These are phyloP conservation scores for Reticulitermes speratus DNA, from an alignment of 1,140 invertebrate species.

Conservation along the genomic window DNA sequence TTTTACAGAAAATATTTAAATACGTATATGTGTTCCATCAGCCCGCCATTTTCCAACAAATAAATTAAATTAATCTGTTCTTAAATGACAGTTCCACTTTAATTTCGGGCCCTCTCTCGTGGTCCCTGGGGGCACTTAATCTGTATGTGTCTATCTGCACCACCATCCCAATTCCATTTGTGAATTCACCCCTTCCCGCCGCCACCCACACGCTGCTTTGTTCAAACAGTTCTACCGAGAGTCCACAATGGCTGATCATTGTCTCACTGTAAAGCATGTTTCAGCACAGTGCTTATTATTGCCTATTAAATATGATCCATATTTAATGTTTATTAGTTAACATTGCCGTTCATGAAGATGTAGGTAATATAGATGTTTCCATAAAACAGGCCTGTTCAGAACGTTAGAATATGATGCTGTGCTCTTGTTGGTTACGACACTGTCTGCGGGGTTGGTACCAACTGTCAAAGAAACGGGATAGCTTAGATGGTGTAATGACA, in stretches of 20 bases:
- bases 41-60: not conserved
- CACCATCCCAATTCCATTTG: not conserved
- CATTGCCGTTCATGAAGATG: not conserved
- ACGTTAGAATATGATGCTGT: too few species aligned
- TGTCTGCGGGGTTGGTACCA: too few species aligned
- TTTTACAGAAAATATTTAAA: not conserved
- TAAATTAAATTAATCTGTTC: not conserved
- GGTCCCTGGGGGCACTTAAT: not conserved
- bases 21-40: not conserved
- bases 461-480: too few species aligned
- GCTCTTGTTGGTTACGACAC: too few species aligned
- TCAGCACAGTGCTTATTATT: not conserved
- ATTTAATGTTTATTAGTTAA: not conserved
- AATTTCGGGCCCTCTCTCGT: not conserved
- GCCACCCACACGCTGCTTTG: not conserved
- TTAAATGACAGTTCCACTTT: constrained; percentile 13
- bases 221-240: not conserved
- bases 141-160: constrained; percentile 1
- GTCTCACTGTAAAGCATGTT: not conserved
- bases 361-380: too few species aligned
- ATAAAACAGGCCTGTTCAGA: too few species aligned
- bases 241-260: not conserved
- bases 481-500: too few species aligned
- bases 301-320: not conserved
- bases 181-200: not conserved